Conservation (phyloP, 2,113 vertebrate genomes). For the Ifrita kowaldi region DNA sequence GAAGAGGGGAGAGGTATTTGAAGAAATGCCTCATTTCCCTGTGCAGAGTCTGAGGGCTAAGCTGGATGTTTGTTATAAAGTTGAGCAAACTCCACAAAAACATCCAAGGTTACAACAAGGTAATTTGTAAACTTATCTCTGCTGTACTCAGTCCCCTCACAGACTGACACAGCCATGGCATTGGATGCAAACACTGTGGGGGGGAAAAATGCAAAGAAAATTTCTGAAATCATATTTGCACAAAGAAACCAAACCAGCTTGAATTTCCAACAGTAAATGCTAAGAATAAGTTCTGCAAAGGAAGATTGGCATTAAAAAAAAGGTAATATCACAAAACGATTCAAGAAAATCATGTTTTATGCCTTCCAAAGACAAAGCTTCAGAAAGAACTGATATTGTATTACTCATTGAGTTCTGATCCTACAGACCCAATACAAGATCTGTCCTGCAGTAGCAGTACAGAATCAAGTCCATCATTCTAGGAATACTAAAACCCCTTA, state of each 20-base stretch:
- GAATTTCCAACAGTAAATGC: background rate
- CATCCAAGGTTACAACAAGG: background rate
- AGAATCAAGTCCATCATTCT: background rate
- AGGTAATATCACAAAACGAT: background rate
- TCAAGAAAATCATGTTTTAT: background rate
- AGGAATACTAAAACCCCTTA: background rate
- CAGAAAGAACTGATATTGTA: background rate
- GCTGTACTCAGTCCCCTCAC: background rate
- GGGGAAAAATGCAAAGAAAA: background rate
- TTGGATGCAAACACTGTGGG: rapidly evolving
- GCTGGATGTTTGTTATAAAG: background rate
- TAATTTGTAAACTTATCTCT: background rate
- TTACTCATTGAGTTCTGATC: background rate
- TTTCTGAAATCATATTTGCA: background rate
- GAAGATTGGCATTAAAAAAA: background rate
- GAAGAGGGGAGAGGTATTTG: background rate
- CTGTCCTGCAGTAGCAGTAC: background rate
- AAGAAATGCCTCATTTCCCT: background rate
- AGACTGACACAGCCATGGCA: background rate
- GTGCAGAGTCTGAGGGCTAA: background rate
- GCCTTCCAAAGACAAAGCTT: background rate
- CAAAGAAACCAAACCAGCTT: background rate
- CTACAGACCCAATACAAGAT: background rate
- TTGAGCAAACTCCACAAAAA: background rate
- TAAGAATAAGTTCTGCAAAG: background rate